These are phyloP conservation scores for Caenorhabditis drosophilae DNA, from an alignment of 2,888 invertebrate species.

Conservation along the genomic window DNA sequence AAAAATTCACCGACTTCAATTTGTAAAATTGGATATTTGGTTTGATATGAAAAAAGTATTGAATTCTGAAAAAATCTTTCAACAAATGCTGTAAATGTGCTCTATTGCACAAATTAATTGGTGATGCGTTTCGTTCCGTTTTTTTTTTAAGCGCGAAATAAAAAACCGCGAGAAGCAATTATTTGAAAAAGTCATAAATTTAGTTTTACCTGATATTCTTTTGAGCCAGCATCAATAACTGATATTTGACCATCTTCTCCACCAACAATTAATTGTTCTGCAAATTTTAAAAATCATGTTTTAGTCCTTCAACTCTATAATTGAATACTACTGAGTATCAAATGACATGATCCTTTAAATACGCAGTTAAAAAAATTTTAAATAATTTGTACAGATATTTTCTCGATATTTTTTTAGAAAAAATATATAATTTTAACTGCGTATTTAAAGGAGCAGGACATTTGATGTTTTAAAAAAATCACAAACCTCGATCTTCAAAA, in stretches of 20 bases:
- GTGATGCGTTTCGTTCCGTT: no score
- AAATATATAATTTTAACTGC: neutral
- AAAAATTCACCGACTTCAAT: slow-evolving; percentile 27
- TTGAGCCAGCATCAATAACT: slow-evolving; percentile 35
- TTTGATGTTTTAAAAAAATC: neutral
- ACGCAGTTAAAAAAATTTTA: neutral
- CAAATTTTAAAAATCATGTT: slow-evolving; percentile 1
- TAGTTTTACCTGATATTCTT: slow-evolving; percentile 7
- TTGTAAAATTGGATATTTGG: slow-evolving; percentile 29
- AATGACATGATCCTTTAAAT: neutral
- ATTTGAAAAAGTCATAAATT: neutral
- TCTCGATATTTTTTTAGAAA: slow-evolving; percentile 1
- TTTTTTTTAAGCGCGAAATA: no score
- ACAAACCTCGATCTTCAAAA: slow-evolving; percentile 20
- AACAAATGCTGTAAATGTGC: no score
- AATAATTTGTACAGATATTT: no score
- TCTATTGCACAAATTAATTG: no score
- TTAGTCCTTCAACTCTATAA: neutral
- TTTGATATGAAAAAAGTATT: slow-evolving; percentile 13
- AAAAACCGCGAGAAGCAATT: no score
- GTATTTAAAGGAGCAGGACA: neutral
- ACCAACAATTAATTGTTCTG: slow-evolving; percentile 42
- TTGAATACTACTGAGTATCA: neutral
- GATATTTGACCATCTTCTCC: slow-evolving; percentile 41
- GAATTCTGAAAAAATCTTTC: slow-evolving; percentile 6